Conservation (phyloP, 1,140 invertebrate genomes). For the Caerostris extrusa region DNA sequence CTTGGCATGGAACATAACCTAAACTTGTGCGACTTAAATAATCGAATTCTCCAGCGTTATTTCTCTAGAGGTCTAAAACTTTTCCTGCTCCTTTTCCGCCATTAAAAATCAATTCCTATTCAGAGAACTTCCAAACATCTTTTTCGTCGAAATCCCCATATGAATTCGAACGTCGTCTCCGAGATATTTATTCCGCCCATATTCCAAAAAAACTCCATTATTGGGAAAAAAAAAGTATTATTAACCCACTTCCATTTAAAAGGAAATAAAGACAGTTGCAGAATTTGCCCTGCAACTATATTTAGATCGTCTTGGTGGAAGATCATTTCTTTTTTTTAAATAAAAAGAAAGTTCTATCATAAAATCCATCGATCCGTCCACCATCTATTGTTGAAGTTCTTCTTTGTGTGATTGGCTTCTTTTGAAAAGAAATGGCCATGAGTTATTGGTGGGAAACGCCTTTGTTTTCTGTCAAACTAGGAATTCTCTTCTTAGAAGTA, state of each 20-base stretch:
- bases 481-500: background rate
- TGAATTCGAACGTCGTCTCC: background rate
- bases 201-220: background rate
- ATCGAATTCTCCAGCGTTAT: background rate
- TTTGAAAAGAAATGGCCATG: background rate
- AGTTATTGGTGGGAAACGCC: background rate
- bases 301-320: too few species aligned
- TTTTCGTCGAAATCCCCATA: background rate
- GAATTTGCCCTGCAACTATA: too few species aligned
- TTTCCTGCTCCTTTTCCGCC: background rate
- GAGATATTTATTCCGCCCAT: background rate
- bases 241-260: background rate
- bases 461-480: slow-evolving; percentile 1
- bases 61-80: background rate
- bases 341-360: background rate
- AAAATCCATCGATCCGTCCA: slow-evolving; percentile 1
- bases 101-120: background rate
- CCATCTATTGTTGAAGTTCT: background rate
- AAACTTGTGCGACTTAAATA: background rate
- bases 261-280: background rate
- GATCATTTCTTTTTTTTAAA: too few species aligned
- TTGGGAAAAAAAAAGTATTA: background rate
- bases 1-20: too few species aligned
- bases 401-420: background rate
- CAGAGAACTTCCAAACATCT: background rate